Conservation (phyloP, 2,797 vertebrate species). For the Smutsia temminckii region DNA sequence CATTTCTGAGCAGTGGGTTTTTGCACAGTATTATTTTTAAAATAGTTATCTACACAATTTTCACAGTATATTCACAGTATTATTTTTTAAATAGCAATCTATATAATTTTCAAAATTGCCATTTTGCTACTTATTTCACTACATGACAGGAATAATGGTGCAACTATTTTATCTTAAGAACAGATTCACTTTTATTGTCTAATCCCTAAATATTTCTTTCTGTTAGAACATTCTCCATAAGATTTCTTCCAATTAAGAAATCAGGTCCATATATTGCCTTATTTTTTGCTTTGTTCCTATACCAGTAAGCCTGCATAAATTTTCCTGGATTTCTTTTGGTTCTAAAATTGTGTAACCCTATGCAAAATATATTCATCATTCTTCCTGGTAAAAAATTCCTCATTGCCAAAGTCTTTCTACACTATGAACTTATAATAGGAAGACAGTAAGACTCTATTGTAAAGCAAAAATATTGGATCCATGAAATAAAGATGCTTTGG, state of each 20-base stretch:
- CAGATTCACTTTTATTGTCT: slow-evolving; percentile 1
- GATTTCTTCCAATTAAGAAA: background rate
- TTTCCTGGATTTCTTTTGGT: background rate
- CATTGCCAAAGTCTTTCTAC: background rate
- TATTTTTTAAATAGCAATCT: background rate
- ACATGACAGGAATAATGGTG: background rate
- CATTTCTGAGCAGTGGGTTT: background rate
- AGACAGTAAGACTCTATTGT: background rate
- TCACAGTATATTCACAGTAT: background rate
- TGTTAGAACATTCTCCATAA: background rate
- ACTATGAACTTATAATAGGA: background rate
- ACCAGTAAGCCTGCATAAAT: background rate
- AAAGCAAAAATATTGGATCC: background rate
- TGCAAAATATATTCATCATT: slow-evolving; percentile 29
- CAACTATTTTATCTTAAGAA: slow-evolving; percentile 18
- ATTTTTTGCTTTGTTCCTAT: background rate
- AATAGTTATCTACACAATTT: background rate
- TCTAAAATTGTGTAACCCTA: background rate
- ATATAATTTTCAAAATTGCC: slow-evolving; percentile 26
- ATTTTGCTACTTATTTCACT: slow-evolving; percentile 8
- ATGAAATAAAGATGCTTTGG: slow-evolving; percentile 37
- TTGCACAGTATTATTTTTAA: background rate
- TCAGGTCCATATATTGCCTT: background rate
- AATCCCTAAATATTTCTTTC: background rate
- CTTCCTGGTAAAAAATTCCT: background rate